Evolutionary conservation across 2,113 vertebrate species (phyloP).

Genomic region (Loxodonta africana): DNA sequence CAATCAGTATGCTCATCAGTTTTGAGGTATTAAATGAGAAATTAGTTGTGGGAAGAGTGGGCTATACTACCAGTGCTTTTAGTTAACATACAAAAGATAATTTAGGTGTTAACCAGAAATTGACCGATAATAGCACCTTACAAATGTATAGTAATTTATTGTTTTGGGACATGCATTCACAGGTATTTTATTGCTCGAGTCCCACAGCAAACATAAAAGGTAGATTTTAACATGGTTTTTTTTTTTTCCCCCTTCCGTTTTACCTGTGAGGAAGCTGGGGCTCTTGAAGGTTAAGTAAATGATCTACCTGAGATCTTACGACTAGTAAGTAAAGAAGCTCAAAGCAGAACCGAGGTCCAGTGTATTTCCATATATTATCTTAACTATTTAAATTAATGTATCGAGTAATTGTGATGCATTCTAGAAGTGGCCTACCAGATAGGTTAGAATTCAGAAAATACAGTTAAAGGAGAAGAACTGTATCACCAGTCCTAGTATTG

Average conservation of each 20-base stretch:
- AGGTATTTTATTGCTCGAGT: background rate
- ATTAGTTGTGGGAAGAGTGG: background rate
- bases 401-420: background rate
- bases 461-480: background rate
- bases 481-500: background rate
- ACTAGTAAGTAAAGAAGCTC: background rate
- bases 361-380: background rate
- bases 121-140: background rate
- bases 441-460: background rate
- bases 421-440: background rate
- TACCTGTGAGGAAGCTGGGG: background rate
- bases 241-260: background rate
- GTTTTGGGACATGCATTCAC: background rate
- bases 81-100: background rate
- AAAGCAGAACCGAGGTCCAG: background rate
- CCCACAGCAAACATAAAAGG: background rate
- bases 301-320: background rate
- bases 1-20: background rate
- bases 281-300: background rate
- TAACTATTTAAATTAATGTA: background rate
- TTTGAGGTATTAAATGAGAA: background rate
- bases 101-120: background rate
- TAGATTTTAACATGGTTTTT: background rate
- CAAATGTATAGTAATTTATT: background rate
- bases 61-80: background rate